A percentile compares a stretch with the other conserved stretches of the same genome.
phyloP scores from a whole-genome alignment of 2,888 invertebrate genomes.

The Idaea dimidiata region DNA sequence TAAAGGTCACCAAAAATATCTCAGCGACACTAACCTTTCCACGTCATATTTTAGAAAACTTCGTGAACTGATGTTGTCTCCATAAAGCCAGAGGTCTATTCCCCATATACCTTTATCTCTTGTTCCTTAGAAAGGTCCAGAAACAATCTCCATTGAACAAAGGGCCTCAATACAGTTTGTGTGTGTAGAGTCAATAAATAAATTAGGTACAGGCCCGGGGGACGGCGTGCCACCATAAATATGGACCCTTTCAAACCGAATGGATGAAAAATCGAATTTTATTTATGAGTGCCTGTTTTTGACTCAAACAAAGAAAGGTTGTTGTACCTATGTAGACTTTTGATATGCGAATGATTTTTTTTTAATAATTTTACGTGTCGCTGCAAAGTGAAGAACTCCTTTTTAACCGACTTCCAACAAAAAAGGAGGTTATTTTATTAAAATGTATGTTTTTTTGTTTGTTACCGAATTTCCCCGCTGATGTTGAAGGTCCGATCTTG shows the following conservation, averaged over 20 bases:
- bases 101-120: constrained; percentile 3
- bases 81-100: background rate
- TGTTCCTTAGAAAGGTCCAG: constrained; percentile 12
- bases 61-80: background rate
- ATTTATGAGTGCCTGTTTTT: constrained; percentile 22
- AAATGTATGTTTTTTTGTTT: no score
- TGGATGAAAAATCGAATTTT: constrained; percentile 21
- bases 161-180: constrained; percentile 5
- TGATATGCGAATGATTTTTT: no score
- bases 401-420: no score
- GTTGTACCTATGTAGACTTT: constrained; percentile 10
- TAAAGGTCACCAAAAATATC: background rate
- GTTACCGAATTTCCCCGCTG: no score
- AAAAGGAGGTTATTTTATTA: no score
- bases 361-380: no score
- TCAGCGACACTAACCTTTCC: background rate
- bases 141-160: constrained; percentile 13
- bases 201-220: constrained; percentile 23
- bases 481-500: no score
- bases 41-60: background rate
- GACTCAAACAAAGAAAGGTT: constrained; percentile 2
- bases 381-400: no score
- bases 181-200: constrained; percentile 20
- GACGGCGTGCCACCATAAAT: constrained; percentile 23
- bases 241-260: constrained; percentile 15